phyloP scores from a whole-genome alignment of 1,140 invertebrate genomes.

The Drosophila azteca region DNA sequence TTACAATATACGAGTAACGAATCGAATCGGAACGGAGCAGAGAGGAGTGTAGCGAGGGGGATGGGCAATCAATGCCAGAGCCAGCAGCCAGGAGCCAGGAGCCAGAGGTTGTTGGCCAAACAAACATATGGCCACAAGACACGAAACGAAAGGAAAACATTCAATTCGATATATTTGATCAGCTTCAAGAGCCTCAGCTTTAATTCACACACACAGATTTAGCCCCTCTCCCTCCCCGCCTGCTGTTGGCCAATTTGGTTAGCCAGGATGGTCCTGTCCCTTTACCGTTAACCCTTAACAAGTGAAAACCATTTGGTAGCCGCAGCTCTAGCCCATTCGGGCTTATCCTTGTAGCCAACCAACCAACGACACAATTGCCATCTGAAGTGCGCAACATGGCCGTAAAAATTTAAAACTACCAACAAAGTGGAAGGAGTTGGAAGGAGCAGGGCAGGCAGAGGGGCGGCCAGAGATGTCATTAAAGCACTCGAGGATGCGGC shows the following conservation, averaged over 20 bases:
- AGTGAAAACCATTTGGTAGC: conserved; percentile 24
- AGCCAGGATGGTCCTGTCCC: background rate
- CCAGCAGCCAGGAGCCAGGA: no score
- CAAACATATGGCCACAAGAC: conserved; percentile 25
- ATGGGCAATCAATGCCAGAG: conserved; percentile 26
- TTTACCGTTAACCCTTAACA: conserved; percentile 22
- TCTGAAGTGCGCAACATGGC: conserved; percentile 62
- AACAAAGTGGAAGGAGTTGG: background rate
- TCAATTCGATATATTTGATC: conserved; percentile 13
- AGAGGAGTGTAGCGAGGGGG: no score
- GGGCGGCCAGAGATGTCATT: conserved; percentile 44
- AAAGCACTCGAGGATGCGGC: conserved; percentile 61
- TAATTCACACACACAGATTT: conserved; percentile 19
- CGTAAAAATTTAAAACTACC: conserved; percentile 65
- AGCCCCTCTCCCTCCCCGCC: background rate
- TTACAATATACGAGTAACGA: conserved; percentile 53
- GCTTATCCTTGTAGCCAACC: conserved; percentile 32
- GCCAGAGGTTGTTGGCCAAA: conserved; percentile 53
- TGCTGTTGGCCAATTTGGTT: conserved; percentile 30
- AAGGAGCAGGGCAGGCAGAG: conserved; percentile 3
- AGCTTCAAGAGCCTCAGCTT: background rate
- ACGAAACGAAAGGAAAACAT: conserved; percentile 5
- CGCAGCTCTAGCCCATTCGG: conserved; percentile 36
- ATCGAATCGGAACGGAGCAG: conserved; percentile 1
- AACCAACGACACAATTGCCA: conserved; percentile 61